Conservation (phyloP, 1,140 invertebrate species). For the Euwallacea similis region DNA sequence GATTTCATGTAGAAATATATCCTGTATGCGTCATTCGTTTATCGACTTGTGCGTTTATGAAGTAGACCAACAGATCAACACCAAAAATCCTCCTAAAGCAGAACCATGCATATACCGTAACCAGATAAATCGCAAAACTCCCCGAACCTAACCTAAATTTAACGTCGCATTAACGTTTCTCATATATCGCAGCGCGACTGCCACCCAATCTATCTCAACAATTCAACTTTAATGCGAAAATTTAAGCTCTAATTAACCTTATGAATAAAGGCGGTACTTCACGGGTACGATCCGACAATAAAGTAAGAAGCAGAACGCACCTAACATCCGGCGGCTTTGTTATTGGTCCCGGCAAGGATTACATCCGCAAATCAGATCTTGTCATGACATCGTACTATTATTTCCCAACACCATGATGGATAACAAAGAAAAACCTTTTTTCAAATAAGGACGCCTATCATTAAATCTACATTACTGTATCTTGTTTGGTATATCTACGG, state of each 20-base stretch:
- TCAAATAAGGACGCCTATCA: slow-evolving; percentile 28
- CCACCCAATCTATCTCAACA: too few relatives aligned
- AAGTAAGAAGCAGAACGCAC: slow-evolving; percentile 35
- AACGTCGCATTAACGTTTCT: too few relatives aligned
- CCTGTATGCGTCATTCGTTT: too few relatives aligned
- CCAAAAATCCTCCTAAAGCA: too few relatives aligned
- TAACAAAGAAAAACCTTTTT: slow-evolving; percentile 23
- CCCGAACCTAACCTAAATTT: too few relatives aligned
- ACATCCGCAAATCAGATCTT: slow-evolving; percentile 37
- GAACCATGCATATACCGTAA: too few relatives aligned
- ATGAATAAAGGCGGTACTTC: slow-evolving; percentile 2
- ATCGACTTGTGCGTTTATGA: too few relatives aligned
- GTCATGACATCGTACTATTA: slow-evolving; percentile 26
- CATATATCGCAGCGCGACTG: too few relatives aligned
- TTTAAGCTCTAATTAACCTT: not conserved
- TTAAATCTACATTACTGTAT: slow-evolving; percentile 37
- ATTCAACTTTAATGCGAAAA: too few relatives aligned
- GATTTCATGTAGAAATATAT: too few relatives aligned
- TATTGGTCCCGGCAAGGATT: slow-evolving; percentile 31
- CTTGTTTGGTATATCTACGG: slow-evolving; percentile 25
- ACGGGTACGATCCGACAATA: slow-evolving; percentile 5
- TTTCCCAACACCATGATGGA: slow-evolving; percentile 8
- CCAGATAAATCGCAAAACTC: too few relatives aligned
- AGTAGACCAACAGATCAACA: too few relatives aligned
- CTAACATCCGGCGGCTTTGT: slow-evolving; percentile 36